Evolutionary conservation across 2,113 vertebrate genomes (phyloP).

Genomic region (Nothobranchius furzeri): DNA sequence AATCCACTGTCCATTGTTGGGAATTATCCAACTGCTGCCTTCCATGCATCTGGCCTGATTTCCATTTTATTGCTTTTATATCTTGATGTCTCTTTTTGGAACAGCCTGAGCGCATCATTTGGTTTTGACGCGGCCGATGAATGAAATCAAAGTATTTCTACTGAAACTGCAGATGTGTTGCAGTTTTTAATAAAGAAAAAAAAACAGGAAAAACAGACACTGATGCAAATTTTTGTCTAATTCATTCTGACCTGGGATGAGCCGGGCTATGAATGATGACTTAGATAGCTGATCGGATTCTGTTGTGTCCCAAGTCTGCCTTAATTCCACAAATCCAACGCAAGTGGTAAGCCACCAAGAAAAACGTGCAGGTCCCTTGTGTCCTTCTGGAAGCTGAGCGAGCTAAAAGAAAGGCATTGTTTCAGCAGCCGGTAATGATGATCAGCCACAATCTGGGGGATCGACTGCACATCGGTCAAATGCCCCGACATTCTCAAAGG

Average conservation of each 20-base stretch:
- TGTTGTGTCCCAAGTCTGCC: slow-evolving; percentile 64
- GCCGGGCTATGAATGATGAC: slow-evolving; percentile 44
- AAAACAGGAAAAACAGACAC: slow-evolving; percentile 6
- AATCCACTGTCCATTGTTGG: slow-evolving; percentile 74
- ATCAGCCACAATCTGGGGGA: slow-evolving; percentile 80
- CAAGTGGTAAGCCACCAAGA: slow-evolving; percentile 67
- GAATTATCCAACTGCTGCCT: slow-evolving; percentile 46
- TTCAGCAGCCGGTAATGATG: slow-evolving; percentile 74
- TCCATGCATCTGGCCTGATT: slow-evolving; percentile 56
- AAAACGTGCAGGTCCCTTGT: slow-evolving; percentile 70
- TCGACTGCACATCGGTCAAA: slow-evolving; percentile 82
- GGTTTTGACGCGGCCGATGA: slow-evolving; percentile 6
- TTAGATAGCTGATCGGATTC: slow-evolving; percentile 64
- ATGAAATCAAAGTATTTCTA: slow-evolving; percentile 29
- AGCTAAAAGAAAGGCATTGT: slow-evolving; percentile 78
- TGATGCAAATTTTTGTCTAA: slow-evolving; percentile 11
- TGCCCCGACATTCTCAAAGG: slow-evolving; percentile 74
- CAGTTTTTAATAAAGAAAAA: neutral
- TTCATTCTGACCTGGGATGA: slow-evolving; percentile 23
- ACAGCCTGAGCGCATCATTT: slow-evolving; percentile 37
- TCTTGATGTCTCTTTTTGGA: slow-evolving; percentile 15
- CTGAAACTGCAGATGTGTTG: slow-evolving; percentile 8
- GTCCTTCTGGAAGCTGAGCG: slow-evolving; percentile 74
- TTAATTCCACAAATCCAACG: slow-evolving; percentile 72
- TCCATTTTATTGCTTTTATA: slow-evolving; percentile 39